Evolutionary conservation across 2,888 invertebrate genomes (phyloP).

Genomic region (Merodon equestris): DNA sequence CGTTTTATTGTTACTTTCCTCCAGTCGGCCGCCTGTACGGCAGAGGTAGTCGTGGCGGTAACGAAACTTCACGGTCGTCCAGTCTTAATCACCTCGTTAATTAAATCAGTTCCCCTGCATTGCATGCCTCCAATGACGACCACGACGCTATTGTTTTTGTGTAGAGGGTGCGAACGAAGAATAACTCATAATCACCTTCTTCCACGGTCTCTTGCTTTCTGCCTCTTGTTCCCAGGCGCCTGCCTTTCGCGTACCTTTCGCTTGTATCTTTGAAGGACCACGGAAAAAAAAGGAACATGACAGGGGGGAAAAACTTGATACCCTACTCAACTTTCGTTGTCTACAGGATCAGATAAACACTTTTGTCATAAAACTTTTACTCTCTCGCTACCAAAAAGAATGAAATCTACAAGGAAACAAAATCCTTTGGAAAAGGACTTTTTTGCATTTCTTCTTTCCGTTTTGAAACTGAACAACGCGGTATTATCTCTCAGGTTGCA

Average conservation of each 20-base stretch:
- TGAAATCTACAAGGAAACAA: constrained; percentile 37
- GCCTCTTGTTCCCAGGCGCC: too few species aligned
- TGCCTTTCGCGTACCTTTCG: too few species aligned
- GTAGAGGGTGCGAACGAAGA: constrained; percentile 56
- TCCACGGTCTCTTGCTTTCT: constrained; percentile 3
- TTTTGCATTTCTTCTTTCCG: constrained; percentile 10
- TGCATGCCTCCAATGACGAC: constrained; percentile 61
- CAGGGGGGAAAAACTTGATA: constrained; percentile 60
- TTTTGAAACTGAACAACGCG: constrained; percentile 29
- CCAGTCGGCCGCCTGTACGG: neutral
- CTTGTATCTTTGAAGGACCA: too few species aligned
- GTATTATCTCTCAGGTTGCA: constrained; percentile 69
- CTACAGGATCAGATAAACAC: constrained; percentile 69
- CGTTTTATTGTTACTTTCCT: constrained; percentile 52
- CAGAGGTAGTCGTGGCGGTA: constrained; percentile 9
- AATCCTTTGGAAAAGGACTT: constrained; percentile 60
- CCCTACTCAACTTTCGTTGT: constrained; percentile 64
- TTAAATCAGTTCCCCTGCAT: constrained; percentile 68
- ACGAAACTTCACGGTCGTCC: constrained; percentile 66
- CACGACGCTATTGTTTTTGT: constrained; percentile 1
- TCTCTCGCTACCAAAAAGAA: constrained; percentile 16
- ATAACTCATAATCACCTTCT: constrained; percentile 67
- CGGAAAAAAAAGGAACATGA: constrained; percentile 29
- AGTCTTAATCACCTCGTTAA: constrained; percentile 69
- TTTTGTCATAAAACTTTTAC: constrained; percentile 69